Conservation (phyloP, 2,888 invertebrate genomes). For the Lottia scabra region DNA sequence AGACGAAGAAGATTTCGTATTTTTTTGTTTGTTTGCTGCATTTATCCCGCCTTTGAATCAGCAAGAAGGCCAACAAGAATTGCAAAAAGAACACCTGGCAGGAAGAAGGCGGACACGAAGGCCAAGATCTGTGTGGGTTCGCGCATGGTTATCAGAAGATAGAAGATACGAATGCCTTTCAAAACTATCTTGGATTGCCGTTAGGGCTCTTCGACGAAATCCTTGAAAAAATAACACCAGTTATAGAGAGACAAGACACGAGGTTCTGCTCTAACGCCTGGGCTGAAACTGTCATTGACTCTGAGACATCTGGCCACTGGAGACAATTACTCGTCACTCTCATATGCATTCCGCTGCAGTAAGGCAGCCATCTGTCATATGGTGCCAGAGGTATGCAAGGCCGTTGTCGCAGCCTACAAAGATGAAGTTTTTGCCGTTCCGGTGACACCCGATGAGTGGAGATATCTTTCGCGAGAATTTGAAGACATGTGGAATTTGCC, state of each 20-base stretch:
- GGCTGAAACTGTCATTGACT: conserved; percentile 28
- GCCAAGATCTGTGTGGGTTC: no score
- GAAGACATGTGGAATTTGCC: neutral
- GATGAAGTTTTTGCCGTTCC: conserved; percentile 28
- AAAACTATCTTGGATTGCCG: conserved; percentile 41
- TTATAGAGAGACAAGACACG: conserved; percentile 23
- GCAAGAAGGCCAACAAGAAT: no score
- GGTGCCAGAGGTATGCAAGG: conserved; percentile 35
- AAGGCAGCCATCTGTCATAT: conserved; percentile 34
- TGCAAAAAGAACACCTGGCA: no score
- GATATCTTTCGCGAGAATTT: conserved; percentile 18
- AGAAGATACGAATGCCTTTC: conserved; percentile 35
- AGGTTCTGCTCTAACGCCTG: conserved; percentile 26
- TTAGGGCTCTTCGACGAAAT: conserved; percentile 36
- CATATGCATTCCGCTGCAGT: conserved; percentile 33
- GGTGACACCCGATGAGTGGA: conserved; percentile 25
- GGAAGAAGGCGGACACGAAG: no score
- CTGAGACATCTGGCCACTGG: no score
- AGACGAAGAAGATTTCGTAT: no score
- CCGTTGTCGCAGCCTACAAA: conserved; percentile 30
- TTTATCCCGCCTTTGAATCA: no score
- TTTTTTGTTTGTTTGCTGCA: no score
- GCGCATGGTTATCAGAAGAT: no score
- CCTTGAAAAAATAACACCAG: no score
- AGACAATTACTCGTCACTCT: conserved; percentile 31